phyloP scores from a whole-genome alignment of 2,888 invertebrate genomes.

The Homarus gammarus region DNA sequence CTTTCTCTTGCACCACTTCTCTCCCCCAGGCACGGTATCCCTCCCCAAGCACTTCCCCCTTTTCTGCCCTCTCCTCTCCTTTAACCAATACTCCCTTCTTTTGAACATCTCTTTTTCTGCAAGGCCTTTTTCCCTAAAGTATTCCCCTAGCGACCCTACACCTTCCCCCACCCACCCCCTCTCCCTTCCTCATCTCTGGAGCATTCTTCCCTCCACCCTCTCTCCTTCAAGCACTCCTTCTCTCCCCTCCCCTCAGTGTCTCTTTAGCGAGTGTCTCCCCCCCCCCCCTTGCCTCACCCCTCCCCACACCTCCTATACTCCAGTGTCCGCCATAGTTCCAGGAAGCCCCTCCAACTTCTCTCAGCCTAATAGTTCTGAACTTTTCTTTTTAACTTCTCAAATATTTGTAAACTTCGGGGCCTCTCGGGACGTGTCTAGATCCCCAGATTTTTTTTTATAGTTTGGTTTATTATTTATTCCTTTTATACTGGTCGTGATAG shows the following conservation, averaged over 20 bases:
- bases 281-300: background rate
- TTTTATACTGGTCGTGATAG: too few species aligned
- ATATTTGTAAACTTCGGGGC: constrained; percentile 51
- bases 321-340: constrained; percentile 18
- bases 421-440: background rate
- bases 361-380: constrained; percentile 41
- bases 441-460: background rate
- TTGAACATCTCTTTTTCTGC: too few species aligned
- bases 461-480: background rate
- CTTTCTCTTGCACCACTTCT: background rate
- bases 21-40: background rate
- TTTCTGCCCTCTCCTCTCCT: background rate
- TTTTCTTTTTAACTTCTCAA: constrained; percentile 48
- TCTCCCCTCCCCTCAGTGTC: background rate
- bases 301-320: background rate
- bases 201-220: background rate
- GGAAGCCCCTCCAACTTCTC: background rate
- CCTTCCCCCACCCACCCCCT: background rate
- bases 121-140: too few species aligned
- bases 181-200: background rate
- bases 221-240: background rate
- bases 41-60: background rate
- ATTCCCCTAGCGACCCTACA: too few species aligned
- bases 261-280: too few species aligned
- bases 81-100: too few species aligned